These are phyloP conservation scores for Himantopus leucocephalus DNA, from an alignment of 2,113 vertebrate species.

Conservation along the genomic window DNA sequence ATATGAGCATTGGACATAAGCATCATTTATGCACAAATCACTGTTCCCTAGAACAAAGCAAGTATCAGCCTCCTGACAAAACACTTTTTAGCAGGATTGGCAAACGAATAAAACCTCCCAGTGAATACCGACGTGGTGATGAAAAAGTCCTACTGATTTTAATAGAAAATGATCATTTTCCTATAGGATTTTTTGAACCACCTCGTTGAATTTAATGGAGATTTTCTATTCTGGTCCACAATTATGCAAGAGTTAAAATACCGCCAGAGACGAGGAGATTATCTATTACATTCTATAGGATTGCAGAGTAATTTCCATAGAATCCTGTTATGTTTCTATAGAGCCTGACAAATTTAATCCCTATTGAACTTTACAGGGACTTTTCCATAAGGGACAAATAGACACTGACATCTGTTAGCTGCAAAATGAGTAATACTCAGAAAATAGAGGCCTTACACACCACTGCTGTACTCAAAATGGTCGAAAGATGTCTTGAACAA, in stretches of 20 bases:
- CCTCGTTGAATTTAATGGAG: constrained; percentile 58
- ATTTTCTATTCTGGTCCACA: constrained; percentile 57
- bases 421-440: constrained; percentile 57
- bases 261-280: constrained; percentile 57
- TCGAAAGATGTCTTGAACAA: constrained; percentile 58
- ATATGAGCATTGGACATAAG: constrained; percentile 9
- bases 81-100: constrained; percentile 57
- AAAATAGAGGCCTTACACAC: constrained; percentile 60
- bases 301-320: constrained; percentile 56
- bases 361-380: constrained; percentile 60
- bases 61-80: constrained; percentile 60
- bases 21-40: constrained; percentile 52
- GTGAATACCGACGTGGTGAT: constrained; percentile 3
- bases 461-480: constrained; percentile 39
- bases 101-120: constrained; percentile 58
- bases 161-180: constrained; percentile 56
- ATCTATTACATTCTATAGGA: constrained; percentile 63
- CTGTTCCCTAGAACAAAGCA: constrained; percentile 60
- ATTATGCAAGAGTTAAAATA: constrained; percentile 68
- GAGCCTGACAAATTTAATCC: constrained; percentile 65
- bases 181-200: constrained; percentile 53
- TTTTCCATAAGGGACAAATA: constrained; percentile 64
- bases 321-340: constrained; percentile 66
- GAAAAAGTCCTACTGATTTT: constrained; percentile 42
- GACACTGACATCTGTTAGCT: constrained; percentile 58